Evolutionary conservation across 2,888 invertebrate genomes (phyloP), one percentile per base, ranked within the genome.

Genomic region (Drosophila peninsularis): DNA sequence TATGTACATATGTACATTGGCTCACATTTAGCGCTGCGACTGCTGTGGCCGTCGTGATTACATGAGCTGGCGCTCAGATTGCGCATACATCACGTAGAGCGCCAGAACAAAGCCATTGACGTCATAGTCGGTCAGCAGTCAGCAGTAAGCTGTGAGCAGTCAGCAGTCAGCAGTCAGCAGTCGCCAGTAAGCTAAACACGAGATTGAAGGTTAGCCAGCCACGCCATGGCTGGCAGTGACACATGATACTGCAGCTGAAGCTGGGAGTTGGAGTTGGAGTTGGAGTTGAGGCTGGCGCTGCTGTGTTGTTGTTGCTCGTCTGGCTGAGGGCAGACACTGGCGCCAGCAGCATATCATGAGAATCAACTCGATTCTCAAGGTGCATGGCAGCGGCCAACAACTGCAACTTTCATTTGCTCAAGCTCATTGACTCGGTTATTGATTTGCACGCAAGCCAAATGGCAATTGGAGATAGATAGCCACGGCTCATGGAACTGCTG

Each of bases 51-150:
- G 32, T 32, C 24, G 36, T 50, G 55, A 54, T 58, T 68, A 68
- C 41, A 72, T 58, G 72, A 58, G 44, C 68, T 37, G 62, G 19
- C 62, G 54, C 54, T 45, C 62, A 37, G 62, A 45, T 64, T 71
- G 63, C 42, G 34, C 36, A 68, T 68, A 64, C 54, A 72, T 62
- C 77, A 78, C 77, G 77, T 75, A 68, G 36, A 27, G 62, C 62
- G 47, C 36, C 56, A 68, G 63, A 78, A 68, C 68, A 62, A 77
- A 64, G 63, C 44, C 55, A 45, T 62, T 76, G 75, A 65, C 75
- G 75, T 78, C 78, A 77, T 14, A 44, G 21, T n/a, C 54, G 44
- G 60, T 70, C 50, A 58, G 39, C 39, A 34, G 44, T 44, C 9
- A 41, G 37, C 47, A 34, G 10, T 56, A 1, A 37, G 56, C 57